Evolutionary conservation across 2,888 invertebrate species (phyloP).

Genomic region (Cistogaster globosa): DNA sequence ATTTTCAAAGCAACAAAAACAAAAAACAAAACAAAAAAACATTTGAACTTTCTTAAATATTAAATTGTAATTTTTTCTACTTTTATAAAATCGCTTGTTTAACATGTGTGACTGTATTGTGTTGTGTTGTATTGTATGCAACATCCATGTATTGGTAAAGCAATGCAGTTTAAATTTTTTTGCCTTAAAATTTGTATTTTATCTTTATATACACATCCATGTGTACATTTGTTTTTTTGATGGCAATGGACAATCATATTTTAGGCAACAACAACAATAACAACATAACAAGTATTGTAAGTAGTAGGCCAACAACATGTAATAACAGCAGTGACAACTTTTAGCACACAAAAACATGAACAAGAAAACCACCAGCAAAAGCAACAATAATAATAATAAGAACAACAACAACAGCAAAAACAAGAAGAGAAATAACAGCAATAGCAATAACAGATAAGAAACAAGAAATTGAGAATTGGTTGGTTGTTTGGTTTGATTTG

Average conservation of each 20-base stretch:
- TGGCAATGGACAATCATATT: conserved; percentile 71
- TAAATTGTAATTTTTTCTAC: conserved; percentile 42
- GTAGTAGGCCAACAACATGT: conserved; percentile 72
- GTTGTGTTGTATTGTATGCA: neutral
- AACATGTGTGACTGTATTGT: conserved; percentile 1
- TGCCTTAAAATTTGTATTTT: neutral
- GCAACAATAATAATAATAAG: neutral
- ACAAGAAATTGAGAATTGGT: conserved; percentile 32
- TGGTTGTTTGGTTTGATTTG: conserved; percentile 9
- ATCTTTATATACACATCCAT: conserved; percentile 3
- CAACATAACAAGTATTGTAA: conserved; percentile 66
- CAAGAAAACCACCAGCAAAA: conserved; percentile 41
- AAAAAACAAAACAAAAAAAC: no score
- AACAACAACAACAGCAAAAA: conserved; percentile 20
- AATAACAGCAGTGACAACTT: conserved; percentile 72
- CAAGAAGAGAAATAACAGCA: conserved; percentile 9
- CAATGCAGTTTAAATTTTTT: conserved; percentile 66
- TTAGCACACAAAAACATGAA: conserved; percentile 65
- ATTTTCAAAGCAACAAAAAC: conserved; percentile 35
- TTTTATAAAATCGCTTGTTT: conserved; percentile 28
- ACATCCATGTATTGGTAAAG: conserved; percentile 57
- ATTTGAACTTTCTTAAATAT: conserved; percentile 67
- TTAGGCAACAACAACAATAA: conserved; percentile 54
- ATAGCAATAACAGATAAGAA: conserved; percentile 1
- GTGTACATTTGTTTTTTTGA: conserved; percentile 2